Evolutionary conservation across 1,140 invertebrate genomes (phyloP).

Genomic region (Gryllus bimaculatus): DNA sequence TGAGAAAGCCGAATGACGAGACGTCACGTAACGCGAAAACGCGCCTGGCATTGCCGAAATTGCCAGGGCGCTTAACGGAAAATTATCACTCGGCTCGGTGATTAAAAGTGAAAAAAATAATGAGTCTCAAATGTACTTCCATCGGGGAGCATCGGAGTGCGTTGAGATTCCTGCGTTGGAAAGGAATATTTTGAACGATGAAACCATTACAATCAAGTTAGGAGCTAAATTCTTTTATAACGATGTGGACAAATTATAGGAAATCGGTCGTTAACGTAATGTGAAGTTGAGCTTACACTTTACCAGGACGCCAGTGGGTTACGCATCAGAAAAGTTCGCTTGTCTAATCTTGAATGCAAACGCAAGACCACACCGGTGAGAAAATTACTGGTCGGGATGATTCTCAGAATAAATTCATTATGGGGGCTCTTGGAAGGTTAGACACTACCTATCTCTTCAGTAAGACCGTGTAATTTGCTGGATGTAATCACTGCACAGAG

Average conservation of each 20-base stretch:
- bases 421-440: too few species aligned
- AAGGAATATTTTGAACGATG: not conserved
- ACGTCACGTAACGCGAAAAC: too few species aligned
- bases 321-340: not conserved
- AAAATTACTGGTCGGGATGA: not conserved
- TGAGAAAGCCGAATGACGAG: too few species aligned
- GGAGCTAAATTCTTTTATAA: slow-evolving; percentile 5
- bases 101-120: not conserved
- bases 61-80: not conserved
- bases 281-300: slow-evolving; percentile 1
- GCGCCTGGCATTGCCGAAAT: not conserved
- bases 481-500: too few species aligned
- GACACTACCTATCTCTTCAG: too few species aligned
- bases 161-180: not conserved
- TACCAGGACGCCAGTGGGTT: too few species aligned
- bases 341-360: not conserved
- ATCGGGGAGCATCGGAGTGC: not conserved
- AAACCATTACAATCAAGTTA: not conserved
- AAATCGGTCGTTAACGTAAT: slow-evolving; percentile 1
- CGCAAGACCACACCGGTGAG: not conserved
- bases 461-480: too few species aligned
- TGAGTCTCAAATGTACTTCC: not conserved
- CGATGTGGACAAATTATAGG: not conserved
- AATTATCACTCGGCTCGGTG: not conserved
- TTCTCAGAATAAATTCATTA: not conserved